Evolutionary conservation across 2,113 vertebrate genomes (phyloP), one percentile per base, ranked within the genome.

Genomic region (Cacatua alba): DNA sequence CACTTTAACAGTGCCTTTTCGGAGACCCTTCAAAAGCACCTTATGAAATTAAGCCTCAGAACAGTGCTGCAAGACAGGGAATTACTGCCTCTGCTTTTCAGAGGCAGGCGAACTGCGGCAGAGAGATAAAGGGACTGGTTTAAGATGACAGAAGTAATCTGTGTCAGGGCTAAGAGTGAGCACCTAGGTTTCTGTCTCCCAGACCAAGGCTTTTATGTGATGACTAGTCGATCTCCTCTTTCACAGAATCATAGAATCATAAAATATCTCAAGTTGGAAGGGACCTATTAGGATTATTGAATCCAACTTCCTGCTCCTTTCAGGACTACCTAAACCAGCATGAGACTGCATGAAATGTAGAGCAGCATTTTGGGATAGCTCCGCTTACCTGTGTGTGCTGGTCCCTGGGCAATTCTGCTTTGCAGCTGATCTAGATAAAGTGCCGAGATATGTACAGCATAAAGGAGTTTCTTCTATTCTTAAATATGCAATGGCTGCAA

Each of bases 1-100:
- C 90, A 90, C 95, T 97, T 94, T 67, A 53, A 24, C 23, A 96
- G 85, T 96, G 93, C 89, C 95, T 97, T 97, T 90, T 78, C 74
- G 90, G 92, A 93, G 92, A 94, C 72, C 92, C 67, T 93, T 75
- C 82, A 89, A 92, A 96, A 91, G 91, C 95, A 96, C 95, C 95
- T 95, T 96, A 94, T 10, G 76, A 90, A 85, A 79, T 86, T 70
- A 90, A 90, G 81, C 81, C 88, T 96, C 94, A 74, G 68, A 95
- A 67, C 85, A 87, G 67, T 46, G 46, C 89, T 62, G 64, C 2
- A 12, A 70, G 82, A 76, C 4, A 11, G 60, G 71, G 82, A 24
- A 35, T 69, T 80, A 19, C 53, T 64, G 71, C 81, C 78, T 85
- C 57, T 65, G 39, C 51, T 57, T 26, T 78, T 59, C 60, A 64